phyloP scores from a whole-genome alignment of 2,113 vertebrate genomes.

The Lagopus leucura region DNA sequence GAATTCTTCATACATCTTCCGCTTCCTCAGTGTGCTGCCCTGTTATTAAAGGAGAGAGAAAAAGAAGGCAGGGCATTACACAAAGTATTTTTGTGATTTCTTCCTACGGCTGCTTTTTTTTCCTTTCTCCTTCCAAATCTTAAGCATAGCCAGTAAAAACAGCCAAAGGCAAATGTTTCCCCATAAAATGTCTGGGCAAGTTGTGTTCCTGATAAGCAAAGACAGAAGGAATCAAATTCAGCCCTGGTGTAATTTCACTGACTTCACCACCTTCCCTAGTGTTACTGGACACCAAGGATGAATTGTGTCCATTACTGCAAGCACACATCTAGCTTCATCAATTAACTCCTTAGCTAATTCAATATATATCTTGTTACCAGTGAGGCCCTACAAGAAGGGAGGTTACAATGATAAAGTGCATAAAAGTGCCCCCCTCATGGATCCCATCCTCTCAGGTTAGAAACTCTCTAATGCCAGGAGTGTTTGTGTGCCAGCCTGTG shows the following conservation, averaged over 20 bases:
- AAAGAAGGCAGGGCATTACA: conserved; percentile 10
- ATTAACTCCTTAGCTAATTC: conserved; percentile 46
- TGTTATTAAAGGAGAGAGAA: conserved; percentile 69
- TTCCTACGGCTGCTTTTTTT: conserved; percentile 46
- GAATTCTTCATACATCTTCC: conserved; percentile 98
- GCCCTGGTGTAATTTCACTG: conserved; percentile 25
- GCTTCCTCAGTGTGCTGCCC: conserved; percentile 95
- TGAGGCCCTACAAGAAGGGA: background rate
- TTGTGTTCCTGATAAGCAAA: conserved; percentile 39
- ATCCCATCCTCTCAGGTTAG: background rate
- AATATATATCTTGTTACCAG: background rate
- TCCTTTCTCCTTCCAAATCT: background rate
- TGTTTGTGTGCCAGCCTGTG: background rate
- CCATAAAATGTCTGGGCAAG: conserved; percentile 60
- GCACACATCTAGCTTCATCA: conserved; percentile 3
- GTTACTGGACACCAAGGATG: conserved; percentile 20
- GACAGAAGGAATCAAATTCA: conserved; percentile 51
- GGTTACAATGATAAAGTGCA: background rate
- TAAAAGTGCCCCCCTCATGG: background rate
- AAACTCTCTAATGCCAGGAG: background rate
- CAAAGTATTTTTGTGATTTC: conserved; percentile 50
- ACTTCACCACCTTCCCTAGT: background rate
- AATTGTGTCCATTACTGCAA: conserved; percentile 18
- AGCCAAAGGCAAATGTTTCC: conserved; percentile 22
- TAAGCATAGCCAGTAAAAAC: conserved; percentile 1